A percentile compares a stretch with the other conserved stretches of the same genome.
These are phyloP conservation scores for Aeoliscus strigatus DNA, from an alignment of 2,797 vertebrate genomes.

Conservation along the genomic window DNA sequence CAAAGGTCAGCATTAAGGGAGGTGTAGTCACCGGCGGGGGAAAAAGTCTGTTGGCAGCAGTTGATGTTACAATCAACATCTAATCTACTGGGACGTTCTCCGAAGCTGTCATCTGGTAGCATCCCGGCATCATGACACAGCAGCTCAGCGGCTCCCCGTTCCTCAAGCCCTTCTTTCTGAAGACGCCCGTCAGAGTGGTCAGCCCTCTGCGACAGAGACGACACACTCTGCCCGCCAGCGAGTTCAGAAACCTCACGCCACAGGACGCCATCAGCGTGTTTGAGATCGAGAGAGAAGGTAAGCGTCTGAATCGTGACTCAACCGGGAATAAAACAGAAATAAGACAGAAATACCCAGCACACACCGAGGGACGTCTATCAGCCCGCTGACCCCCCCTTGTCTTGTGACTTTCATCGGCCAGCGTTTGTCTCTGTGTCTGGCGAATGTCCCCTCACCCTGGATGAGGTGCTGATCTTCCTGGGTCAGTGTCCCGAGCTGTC, in stretches of 20 bases:
- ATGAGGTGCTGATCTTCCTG: constrained; percentile 87
- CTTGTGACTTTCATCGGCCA: constrained; percentile 29
- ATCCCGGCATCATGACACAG: constrained; percentile 58
- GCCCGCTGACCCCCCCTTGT: background rate
- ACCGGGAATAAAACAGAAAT: no score
- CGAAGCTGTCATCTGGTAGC: background rate
- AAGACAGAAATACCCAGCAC: no score
- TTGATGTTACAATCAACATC: no score
- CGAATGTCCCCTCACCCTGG: constrained; percentile 84
- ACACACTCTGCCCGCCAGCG: constrained; percentile 90
- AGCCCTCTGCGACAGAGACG: constrained; percentile 65
- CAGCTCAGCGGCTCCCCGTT: constrained; percentile 64
- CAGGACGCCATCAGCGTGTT: constrained; percentile 87
- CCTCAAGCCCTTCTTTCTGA: constrained; percentile 73
- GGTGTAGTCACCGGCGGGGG: constrained; percentile 17
- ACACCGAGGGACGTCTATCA: no score
- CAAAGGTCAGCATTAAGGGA: constrained; percentile 26
- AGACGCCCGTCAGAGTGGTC: constrained; percentile 49
- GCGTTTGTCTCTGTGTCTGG: constrained; percentile 90
- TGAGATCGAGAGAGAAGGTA: constrained; percentile 92
- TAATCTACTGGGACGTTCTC: background rate
- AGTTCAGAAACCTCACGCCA: constrained; percentile 87
- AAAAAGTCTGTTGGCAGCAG: no score
- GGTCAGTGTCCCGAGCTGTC: constrained; percentile 90
- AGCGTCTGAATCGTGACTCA: no score